Conservation (phyloP, 2,888 invertebrate genomes). For the Deilephila porcellus region DNA sequence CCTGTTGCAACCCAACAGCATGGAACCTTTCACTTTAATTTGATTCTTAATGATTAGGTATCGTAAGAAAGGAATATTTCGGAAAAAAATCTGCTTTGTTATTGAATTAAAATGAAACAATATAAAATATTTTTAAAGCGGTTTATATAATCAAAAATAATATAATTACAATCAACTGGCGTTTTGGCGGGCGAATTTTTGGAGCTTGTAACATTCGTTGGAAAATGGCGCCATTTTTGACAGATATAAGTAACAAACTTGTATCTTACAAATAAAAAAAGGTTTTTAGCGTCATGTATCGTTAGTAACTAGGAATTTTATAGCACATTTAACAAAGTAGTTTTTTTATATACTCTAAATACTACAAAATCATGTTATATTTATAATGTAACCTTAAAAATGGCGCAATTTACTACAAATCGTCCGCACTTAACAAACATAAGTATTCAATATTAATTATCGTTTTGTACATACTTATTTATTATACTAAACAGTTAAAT, state of each 20-base stretch:
- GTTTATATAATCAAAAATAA: slow-evolving; percentile 26
- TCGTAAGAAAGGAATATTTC: not conserved
- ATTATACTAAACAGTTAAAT: slow-evolving; percentile 18
- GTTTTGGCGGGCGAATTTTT: slow-evolving; percentile 20
- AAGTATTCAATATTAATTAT: not conserved
- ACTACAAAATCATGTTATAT: not conserved
- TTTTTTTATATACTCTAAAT: not conserved
- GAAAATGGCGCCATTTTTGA: slow-evolving; percentile 21
- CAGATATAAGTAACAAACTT: not conserved
- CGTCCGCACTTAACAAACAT: slow-evolving; percentile 22
- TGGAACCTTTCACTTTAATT: no score
- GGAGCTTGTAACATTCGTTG: not conserved
- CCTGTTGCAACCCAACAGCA: no score
- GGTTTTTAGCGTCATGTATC: not conserved
- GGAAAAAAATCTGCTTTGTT: not conserved
- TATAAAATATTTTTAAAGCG: slow-evolving; percentile 1
- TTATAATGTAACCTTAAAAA: slow-evolving; percentile 5
- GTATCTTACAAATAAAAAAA: not conserved
- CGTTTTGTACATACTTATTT: slow-evolving; percentile 22
- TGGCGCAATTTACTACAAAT: slow-evolving; percentile 4
- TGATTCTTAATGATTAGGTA: no score
- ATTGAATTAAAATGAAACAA: not conserved
- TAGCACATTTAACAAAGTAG: slow-evolving; percentile 1
- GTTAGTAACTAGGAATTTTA: slow-evolving; percentile 4
- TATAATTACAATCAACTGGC: slow-evolving; percentile 25